These are phyloP conservation scores for Garra rufa DNA, from an alignment of 2,113 vertebrate species.

Conservation along the genomic window DNA sequence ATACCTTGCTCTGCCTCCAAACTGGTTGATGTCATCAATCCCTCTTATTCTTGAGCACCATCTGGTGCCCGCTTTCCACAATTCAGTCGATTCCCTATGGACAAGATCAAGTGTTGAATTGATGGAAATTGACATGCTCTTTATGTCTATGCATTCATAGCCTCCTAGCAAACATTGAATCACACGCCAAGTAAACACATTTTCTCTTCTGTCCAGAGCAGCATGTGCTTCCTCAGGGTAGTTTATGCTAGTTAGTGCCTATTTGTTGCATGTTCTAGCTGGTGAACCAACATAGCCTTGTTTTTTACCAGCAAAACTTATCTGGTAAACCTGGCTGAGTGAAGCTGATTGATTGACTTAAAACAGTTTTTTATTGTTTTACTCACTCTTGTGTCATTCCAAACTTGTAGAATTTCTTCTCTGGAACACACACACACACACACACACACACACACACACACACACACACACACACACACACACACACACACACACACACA, in stretches of 20 bases:
- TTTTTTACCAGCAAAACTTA: neutral
- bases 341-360: neutral
- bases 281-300: neutral
- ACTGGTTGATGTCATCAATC: neutral
- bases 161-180: neutral
- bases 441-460: too few relatives aligned
- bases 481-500: too few relatives aligned
- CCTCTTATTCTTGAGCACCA: conserved; percentile 7
- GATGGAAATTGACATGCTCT: neutral
- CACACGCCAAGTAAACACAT: neutral
- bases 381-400: neutral
- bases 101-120: conserved; percentile 8
- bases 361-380: neutral
- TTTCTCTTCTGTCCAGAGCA: neutral
- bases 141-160: neutral
- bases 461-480: neutral
- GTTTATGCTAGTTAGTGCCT: neutral
- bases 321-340: neutral
- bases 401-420: neutral
- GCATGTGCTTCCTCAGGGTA: neutral
- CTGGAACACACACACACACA: neutral
- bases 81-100: neutral
- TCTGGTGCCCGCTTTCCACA: neutral
- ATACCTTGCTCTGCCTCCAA: neutral
- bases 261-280: neutral